Evolutionary conservation across 2,888 invertebrate genomes (phyloP).

Genomic region (Ophion ellenae): DNA sequence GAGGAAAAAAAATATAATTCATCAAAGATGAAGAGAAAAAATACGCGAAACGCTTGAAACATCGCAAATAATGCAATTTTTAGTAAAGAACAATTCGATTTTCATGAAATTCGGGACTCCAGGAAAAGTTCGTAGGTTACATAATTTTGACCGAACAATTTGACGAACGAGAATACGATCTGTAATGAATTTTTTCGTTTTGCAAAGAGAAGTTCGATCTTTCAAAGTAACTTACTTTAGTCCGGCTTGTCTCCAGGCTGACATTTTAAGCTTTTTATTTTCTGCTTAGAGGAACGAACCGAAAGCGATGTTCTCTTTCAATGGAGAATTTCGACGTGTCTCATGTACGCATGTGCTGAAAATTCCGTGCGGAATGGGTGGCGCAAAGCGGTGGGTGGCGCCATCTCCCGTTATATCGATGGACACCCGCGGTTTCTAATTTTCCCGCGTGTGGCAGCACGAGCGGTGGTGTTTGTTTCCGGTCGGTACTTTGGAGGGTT

Average conservation of each 20-base stretch:
- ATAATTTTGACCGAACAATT: slow-evolving; percentile 56
- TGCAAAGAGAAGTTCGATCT: slow-evolving; percentile 76
- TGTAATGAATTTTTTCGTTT: background rate
- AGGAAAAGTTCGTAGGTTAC: slow-evolving; percentile 65
- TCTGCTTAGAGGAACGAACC: slow-evolving; percentile 37
- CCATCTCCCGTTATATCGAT: background rate
- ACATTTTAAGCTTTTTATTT: slow-evolving; percentile 85
- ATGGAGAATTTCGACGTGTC: slow-evolving; percentile 15
- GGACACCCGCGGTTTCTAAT: background rate
- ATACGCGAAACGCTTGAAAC: background rate
- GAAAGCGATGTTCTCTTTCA: background rate
- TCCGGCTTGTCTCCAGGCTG: slow-evolving; percentile 93
- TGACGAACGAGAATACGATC: slow-evolving; percentile 10
- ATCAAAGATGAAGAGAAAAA: background rate
- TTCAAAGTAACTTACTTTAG: slow-evolving; percentile 87
- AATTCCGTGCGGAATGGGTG: background rate
- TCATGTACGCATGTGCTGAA: slow-evolving; percentile 10
- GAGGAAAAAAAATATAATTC: slow-evolving; percentile 70
- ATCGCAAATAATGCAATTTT: background rate
- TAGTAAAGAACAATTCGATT: slow-evolving; percentile 7
- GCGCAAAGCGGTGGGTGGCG: background rate
- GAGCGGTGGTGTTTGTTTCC: background rate
- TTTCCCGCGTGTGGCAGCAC: slow-evolving; percentile 36
- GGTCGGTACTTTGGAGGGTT: background rate
- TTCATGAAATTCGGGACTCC: background rate